Evolutionary conservation across 2,797 vertebrate species (phyloP).

Genomic region (Cichlasoma orientale): DNA sequence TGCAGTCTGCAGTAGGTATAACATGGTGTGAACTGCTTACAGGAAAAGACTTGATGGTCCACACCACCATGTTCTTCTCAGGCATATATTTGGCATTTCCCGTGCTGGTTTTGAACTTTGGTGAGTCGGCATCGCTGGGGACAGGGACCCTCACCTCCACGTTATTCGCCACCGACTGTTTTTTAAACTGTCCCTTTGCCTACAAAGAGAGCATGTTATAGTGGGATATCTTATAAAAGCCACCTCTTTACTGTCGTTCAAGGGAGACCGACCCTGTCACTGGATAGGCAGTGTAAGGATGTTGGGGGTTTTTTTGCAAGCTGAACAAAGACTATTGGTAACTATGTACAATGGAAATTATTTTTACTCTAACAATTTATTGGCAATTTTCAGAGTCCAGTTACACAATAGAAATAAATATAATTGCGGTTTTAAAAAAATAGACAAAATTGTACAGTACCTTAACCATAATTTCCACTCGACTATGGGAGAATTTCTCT

Average conservation of each 20-base stretch:
- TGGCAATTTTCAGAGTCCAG: background rate
- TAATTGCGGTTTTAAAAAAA: background rate
- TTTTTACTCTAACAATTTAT: background rate
- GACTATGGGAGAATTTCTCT: conserved; percentile 94
- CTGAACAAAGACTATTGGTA: background rate
- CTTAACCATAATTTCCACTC: conserved; percentile 96
- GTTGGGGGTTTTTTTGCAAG: background rate
- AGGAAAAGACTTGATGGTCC: conserved; percentile 95
- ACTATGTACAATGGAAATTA: background rate
- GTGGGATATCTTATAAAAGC: background rate
- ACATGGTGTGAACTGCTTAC: conserved; percentile 75
- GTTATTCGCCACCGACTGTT: conserved; percentile 94
- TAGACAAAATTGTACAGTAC: conserved; percentile 71
- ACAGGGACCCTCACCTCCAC: conserved; percentile 93
- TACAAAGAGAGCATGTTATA: conserved; percentile 55
- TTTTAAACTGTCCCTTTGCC: conserved; percentile 98
- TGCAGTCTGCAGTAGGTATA: background rate
- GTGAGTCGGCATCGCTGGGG: conserved; percentile 93
- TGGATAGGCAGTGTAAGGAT: background rate
- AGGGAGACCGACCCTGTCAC: background rate
- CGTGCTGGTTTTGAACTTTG: conserved; percentile 93
- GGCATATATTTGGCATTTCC: conserved; percentile 91
- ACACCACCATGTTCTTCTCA: conserved; percentile 90
- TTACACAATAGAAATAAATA: background rate
- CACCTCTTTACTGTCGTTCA: background rate